Evolutionary conservation across 2,797 vertebrate genomes (phyloP).

Genomic region (Merluccius polli): DNA sequence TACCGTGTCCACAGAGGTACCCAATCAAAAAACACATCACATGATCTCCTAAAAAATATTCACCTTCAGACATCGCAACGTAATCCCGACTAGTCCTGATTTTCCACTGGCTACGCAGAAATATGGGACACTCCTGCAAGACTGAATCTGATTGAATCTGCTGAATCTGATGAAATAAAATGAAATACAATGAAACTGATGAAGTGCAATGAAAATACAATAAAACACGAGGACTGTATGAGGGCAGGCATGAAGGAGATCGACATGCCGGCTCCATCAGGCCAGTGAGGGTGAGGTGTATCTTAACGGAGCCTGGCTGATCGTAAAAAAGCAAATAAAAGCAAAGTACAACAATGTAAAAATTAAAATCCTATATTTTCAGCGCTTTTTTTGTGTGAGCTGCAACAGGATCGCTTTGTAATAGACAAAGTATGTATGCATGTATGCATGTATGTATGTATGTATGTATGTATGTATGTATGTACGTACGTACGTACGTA

Average conservation of each 20-base stretch:
- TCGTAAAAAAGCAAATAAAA: not conserved
- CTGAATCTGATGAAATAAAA: not conserved
- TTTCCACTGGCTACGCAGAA: not conserved
- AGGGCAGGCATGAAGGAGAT: not conserved
- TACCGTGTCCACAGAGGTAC: not conserved
- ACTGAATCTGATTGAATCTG: no score
- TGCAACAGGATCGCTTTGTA: not conserved
- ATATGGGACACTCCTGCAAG: not conserved
- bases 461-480: no score
- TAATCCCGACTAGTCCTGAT: not conserved
- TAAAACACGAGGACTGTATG: not conserved
- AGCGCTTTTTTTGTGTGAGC: no score
- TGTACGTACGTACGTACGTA: no score
- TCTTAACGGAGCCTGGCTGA: not conserved
- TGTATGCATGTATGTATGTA: no score
- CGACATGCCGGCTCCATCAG: not conserved
- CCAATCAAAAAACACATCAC: constrained; percentile 3
- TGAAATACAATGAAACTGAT: not conserved
- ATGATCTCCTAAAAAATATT: not conserved
- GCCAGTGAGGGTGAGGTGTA: not conserved
- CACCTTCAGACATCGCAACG: not conserved
- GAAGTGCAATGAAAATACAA: not conserved
- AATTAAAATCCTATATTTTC: no score
- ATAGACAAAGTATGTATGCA: no score
- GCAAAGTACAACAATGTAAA: not conserved